These are phyloP conservation scores for Orycteropus afer DNA, from an alignment of 2,113 vertebrate species.

Conservation along the genomic window DNA sequence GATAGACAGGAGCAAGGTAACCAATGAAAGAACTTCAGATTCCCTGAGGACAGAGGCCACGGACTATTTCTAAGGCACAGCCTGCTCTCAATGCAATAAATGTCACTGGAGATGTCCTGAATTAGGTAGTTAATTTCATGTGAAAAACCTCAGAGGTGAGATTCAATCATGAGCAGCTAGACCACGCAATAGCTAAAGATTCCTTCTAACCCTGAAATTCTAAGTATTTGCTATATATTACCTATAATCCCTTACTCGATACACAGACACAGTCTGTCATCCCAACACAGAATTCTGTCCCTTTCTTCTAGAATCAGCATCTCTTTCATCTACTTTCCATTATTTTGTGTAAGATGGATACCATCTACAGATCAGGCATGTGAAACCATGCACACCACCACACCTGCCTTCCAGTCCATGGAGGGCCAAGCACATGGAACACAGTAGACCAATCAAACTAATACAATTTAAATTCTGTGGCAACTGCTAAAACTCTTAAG, in stretches of 20 bases:
- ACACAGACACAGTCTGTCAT: not conserved
- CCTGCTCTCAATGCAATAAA: not conserved
- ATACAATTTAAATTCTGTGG: not conserved
- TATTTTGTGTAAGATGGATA: not conserved
- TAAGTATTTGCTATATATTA: not conserved
- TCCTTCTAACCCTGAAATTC: not conserved
- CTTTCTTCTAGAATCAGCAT: not conserved
- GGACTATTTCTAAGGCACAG: not conserved
- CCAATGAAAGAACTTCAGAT: not conserved
- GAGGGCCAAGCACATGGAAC: fast-evolving
- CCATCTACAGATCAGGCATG: fast-evolving
- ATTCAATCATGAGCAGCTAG: not conserved
- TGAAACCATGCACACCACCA: too few species aligned
- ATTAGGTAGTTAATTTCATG: not conserved
- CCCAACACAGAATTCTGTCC: not conserved
- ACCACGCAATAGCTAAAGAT: not conserved
- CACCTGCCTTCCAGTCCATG: not conserved
- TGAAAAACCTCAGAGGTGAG: not conserved
- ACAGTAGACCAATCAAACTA: not conserved
- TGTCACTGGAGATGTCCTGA: not conserved
- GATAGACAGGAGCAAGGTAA: fast-evolving
- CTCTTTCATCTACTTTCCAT: not conserved
- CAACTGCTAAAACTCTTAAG: not conserved
- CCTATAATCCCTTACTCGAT: not conserved
- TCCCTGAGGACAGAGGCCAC: not conserved